Percentiles rank a stretch among this genome's conserved stretches.
phyloP scores from a whole-genome alignment of 2,113 vertebrate genomes.

The Percopsis transmontana region DNA sequence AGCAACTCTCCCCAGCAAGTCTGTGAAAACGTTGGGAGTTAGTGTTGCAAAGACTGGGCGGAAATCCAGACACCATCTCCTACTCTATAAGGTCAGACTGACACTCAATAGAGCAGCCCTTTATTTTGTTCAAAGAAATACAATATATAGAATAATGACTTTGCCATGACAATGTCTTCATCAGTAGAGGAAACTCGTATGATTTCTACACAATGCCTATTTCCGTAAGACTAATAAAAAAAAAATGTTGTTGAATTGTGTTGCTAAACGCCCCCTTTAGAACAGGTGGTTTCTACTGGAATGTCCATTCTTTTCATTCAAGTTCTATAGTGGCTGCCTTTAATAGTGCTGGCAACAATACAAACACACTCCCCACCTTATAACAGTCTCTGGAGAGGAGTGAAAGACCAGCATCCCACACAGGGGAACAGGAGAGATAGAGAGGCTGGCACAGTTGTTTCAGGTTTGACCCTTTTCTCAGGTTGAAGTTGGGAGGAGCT shows the following conservation, averaged over 20 bases:
- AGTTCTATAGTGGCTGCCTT: not conserved
- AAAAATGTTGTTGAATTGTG: too few relatives aligned
- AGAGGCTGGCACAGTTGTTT: not conserved
- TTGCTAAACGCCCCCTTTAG: too few relatives aligned
- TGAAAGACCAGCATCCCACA: not conserved
- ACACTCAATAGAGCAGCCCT: constrained; percentile 36
- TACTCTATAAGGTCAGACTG: constrained; percentile 58
- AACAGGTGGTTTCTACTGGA: not conserved
- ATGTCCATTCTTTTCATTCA: not conserved
- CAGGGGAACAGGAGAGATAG: not conserved
- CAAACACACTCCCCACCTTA: not conserved
- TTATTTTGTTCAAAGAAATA: constrained; percentile 19
- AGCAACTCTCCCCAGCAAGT: constrained; percentile 2
- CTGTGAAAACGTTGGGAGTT: constrained; percentile 25
- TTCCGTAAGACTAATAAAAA: too few relatives aligned
- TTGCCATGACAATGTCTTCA: not conserved
- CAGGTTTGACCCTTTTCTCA: not conserved
- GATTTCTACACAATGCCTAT: too few relatives aligned
- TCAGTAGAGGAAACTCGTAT: not conserved
- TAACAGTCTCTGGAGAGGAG: not conserved
- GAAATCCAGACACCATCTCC: constrained; percentile 48
- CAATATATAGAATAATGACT: constrained; percentile 18
- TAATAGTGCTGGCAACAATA: not conserved
- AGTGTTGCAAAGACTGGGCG: constrained; percentile 43
- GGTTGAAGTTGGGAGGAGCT: not conserved